A percentile compares a stretch with the other conserved stretches of the same genome.
These are phyloP conservation scores for Chrysopa pallens DNA, from an alignment of 1,140 invertebrate genomes.

Conservation along the genomic window DNA sequence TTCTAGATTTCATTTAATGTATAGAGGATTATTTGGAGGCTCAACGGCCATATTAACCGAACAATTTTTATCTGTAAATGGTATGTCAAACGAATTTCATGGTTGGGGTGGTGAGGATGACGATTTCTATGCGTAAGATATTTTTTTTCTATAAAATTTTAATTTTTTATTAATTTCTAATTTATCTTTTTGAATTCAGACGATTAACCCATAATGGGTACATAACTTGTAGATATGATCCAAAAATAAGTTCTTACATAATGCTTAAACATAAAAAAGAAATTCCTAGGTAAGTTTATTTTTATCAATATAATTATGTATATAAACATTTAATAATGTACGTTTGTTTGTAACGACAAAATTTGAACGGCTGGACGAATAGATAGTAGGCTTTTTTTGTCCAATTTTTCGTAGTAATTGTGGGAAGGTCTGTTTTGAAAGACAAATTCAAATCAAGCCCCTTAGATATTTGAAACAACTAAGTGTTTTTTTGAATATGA, in stretches of 20 bases:
- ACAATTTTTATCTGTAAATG: slow-evolving; percentile 67
- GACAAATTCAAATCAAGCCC: no score
- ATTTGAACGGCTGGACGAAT: no score
- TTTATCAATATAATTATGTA: background rate
- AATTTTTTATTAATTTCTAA: slow-evolving; percentile 10
- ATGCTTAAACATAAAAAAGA: slow-evolving; percentile 58
- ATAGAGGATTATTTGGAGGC: slow-evolving; percentile 54
- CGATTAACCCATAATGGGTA: slow-evolving; percentile 31
- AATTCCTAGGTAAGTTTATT: slow-evolving; percentile 21
- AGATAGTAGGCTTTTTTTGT: no score
- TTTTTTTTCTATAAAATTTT: slow-evolving; percentile 21
- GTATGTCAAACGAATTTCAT: slow-evolving; percentile 81
- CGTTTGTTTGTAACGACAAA: no score
- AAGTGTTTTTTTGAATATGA: no score
- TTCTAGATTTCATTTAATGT: slow-evolving; percentile 56
- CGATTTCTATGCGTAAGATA: slow-evolving; percentile 50
- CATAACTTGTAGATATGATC: slow-evolving; percentile 48
- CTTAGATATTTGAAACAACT: no score
- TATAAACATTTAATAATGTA: no score
- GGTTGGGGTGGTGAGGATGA: slow-evolving; percentile 85
- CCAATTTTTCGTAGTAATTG: no score
- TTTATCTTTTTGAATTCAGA: slow-evolving; percentile 12
- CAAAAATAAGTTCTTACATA: slow-evolving; percentile 51
- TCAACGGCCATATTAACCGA: slow-evolving; percentile 50
- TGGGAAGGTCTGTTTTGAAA: no score